Conservation (phyloP, 2,113 vertebrate genomes). For the Columbina picui region DNA sequence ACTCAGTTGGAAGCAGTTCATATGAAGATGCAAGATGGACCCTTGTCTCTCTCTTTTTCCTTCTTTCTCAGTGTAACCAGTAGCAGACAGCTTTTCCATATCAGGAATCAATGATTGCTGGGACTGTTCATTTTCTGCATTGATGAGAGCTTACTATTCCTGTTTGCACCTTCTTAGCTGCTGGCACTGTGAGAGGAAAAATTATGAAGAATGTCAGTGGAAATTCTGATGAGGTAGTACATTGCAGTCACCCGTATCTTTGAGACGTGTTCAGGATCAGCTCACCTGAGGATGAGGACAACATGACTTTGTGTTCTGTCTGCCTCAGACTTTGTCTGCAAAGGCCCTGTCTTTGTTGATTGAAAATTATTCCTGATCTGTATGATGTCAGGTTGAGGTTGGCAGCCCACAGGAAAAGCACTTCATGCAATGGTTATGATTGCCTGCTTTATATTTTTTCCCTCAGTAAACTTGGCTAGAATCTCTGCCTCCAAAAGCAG, state of each 20-base stretch:
- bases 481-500: constrained; percentile 21
- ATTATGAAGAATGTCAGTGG: background rate
- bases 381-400: background rate
- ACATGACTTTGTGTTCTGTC: background rate
- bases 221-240: background rate
- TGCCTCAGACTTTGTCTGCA: background rate
- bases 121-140: background rate
- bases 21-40: background rate
- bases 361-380: constrained; percentile 16
- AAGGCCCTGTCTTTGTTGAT: background rate
- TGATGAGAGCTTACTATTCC: background rate
- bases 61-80: background rate
- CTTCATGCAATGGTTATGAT: background rate
- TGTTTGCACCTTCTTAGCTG: background rate
- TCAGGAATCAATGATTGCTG: background rate
- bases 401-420: background rate
- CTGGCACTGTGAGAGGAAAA: background rate
- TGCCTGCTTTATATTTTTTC: background rate
- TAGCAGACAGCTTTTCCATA: background rate
- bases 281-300: background rate
- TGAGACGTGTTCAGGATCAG: background rate
- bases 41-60: background rate
- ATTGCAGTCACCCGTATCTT: background rate
- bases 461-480: background rate
- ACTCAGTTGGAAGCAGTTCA: background rate